A percentile compares a stretch with the other conserved stretches of the same genome.
Evolutionary conservation across 2,888 invertebrate species (phyloP).

Genomic region (Thereva unica): DNA sequence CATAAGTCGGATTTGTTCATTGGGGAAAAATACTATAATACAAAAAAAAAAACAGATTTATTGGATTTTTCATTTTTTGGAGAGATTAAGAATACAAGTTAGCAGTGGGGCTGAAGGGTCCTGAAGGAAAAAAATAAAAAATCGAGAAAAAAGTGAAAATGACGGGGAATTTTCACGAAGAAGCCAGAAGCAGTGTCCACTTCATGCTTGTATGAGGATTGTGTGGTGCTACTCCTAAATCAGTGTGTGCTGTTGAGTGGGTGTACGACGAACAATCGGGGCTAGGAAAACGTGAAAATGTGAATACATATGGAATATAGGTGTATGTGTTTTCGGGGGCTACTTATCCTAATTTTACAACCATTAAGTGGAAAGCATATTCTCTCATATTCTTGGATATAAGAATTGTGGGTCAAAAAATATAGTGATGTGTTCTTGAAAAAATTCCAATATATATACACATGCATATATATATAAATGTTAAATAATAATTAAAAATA

Average conservation of each 20-base stretch:
- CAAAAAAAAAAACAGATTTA: too few species aligned
- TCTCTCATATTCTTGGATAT: conserved; percentile 19
- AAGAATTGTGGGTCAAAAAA: conserved; percentile 32
- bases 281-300: conserved; percentile 25
- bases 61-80: too few species aligned
- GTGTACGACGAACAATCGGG: conserved; percentile 16
- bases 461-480: too few species aligned
- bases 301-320: conserved; percentile 19
- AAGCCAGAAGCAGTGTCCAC: conserved; percentile 17
- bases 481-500: background rate
- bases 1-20: too few species aligned
- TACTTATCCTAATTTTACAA: conserved; percentile 37
- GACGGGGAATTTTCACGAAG: conserved; percentile 16
- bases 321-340: conserved; percentile 25
- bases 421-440: conserved; percentile 20
- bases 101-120: too few species aligned
- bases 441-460: background rate
- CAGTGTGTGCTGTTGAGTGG: conserved; percentile 28
- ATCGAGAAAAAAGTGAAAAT: too few species aligned
- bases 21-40: too few species aligned
- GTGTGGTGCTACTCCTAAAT: conserved; percentile 16
- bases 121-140: too few species aligned
- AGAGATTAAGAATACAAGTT: too few species aligned
- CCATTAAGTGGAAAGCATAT: conserved; percentile 34
- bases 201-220: conserved; percentile 13